A percentile compares a stretch with the other conserved stretches of the same genome.
Evolutionary conservation across 2,888 invertebrate species (phyloP).

Genomic region (Galerucella nymphaeae): DNA sequence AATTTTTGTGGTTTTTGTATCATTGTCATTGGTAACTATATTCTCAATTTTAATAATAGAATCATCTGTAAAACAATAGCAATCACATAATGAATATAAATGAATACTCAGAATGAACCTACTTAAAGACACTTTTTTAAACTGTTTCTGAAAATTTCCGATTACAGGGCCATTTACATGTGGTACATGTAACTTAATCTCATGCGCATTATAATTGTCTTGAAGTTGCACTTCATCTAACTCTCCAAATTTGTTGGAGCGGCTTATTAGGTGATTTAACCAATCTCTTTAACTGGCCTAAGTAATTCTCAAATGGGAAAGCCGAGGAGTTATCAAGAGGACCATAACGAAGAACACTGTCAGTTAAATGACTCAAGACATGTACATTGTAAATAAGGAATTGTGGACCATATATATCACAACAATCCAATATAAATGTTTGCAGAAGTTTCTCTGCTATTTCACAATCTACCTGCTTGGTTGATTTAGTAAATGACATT

Average conservation of each 20-base stretch:
- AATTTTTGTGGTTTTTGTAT: not conserved
- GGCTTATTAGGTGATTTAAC: not conserved
- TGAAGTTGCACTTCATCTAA: not conserved
- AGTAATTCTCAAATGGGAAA: too few relatives aligned
- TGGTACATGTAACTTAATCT: slow-evolving; percentile 5
- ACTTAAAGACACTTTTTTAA: too few relatives aligned
- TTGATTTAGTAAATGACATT: too few relatives aligned
- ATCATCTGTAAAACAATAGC: too few relatives aligned
- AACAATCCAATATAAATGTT: not conserved
- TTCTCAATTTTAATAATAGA: too few relatives aligned
- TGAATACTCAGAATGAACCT: too few relatives aligned
- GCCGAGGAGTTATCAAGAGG: slow-evolving; percentile 34
- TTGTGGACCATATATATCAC: not conserved
- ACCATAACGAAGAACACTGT: slow-evolving; percentile 39
- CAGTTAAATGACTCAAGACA: slow-evolving; percentile 34
- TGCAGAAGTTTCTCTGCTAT: slow-evolving; percentile 21
- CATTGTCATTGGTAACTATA: too few relatives aligned
- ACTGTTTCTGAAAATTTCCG: too few relatives aligned
- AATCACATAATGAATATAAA: too few relatives aligned
- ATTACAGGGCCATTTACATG: slow-evolving; percentile 10
- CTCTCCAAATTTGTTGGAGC: not conserved
- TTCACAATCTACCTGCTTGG: slow-evolving; percentile 18
- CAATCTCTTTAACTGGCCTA: too few relatives aligned
- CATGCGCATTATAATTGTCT: slow-evolving; percentile 1
- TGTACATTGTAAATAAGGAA: not conserved